A percentile compares a stretch with the other conserved stretches of the same genome.
phyloP scores from a whole-genome alignment of 2,797 vertebrate genomes.

The Novumbra hubbsi region DNA sequence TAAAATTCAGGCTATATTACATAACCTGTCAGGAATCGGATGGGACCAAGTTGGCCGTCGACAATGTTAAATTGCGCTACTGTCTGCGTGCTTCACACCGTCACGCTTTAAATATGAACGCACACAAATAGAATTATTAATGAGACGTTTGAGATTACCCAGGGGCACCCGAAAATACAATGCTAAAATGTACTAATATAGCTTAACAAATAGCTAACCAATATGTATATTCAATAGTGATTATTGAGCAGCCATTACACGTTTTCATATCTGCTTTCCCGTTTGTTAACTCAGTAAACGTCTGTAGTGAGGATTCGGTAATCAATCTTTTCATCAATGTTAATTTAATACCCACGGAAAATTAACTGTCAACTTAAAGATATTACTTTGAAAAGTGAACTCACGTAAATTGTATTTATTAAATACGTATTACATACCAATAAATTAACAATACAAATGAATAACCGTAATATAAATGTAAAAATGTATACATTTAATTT shows the following conservation, averaged over 20 bases:
- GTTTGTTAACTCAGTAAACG: not conserved
- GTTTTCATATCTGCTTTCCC: not conserved
- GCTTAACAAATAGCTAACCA: no score
- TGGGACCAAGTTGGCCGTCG: not conserved
- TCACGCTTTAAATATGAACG: not conserved
- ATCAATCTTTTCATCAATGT: not conserved
- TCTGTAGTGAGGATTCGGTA: not conserved
- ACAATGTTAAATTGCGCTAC: not conserved
- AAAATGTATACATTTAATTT: no score
- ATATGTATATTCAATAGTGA: no score
- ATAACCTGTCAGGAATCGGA: not conserved
- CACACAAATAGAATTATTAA: not conserved
- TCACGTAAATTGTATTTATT: not conserved
- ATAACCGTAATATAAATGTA: not conserved
- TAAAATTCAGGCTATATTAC: not conserved
- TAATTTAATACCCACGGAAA: not conserved
- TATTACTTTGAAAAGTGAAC: not conserved
- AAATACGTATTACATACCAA: not conserved
- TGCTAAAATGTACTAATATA: not conserved
- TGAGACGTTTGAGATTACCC: not conserved
- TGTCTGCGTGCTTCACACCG: not conserved
- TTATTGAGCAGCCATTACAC: no score
- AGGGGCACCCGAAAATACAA: not conserved
- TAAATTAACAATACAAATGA: not conserved
- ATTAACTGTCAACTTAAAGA: not conserved